These are phyloP conservation scores for Gouania willdenowi DNA, from an alignment of 2,797 vertebrate species.

Conservation along the genomic window DNA sequence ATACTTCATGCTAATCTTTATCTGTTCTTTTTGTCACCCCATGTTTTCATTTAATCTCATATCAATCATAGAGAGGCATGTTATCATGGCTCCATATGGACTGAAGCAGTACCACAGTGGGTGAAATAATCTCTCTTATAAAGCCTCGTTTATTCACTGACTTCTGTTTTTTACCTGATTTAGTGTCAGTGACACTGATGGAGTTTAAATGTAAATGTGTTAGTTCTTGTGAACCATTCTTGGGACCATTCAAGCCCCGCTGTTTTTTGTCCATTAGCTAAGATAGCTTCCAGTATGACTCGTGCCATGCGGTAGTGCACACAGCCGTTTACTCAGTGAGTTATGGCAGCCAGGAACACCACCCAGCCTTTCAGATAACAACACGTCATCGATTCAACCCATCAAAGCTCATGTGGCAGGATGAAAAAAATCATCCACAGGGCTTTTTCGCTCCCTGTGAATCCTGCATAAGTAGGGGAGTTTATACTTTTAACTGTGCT, in stretches of 20 bases:
- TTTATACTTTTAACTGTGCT: conserved; percentile 7
- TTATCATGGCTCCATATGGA: too few species aligned
- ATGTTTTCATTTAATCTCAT: too few species aligned
- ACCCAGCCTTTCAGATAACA: conserved; percentile 43
- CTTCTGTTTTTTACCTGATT: too few species aligned
- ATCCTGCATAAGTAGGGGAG: conserved; percentile 10
- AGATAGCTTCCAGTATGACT: conserved; percentile 40
- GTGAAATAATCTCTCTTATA: too few species aligned
- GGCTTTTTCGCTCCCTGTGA: conserved; percentile 6
- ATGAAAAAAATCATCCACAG: conserved; percentile 1
- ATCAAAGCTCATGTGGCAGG: conserved; percentile 10
- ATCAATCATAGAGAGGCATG: too few species aligned
- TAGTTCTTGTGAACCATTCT: conserved; percentile 28
- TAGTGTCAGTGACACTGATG: conserved; percentile 28
- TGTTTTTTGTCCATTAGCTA: conserved; percentile 29
- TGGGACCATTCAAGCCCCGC: conserved; percentile 5
- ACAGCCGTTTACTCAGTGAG: conserved; percentile 47
- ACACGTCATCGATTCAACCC: conserved; percentile 43
- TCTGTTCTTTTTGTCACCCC: too few species aligned
- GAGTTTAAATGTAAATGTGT: conserved; percentile 15
- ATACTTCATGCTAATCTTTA: too few species aligned
- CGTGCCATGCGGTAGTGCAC: conserved; percentile 37
- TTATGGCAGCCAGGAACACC: conserved; percentile 45
- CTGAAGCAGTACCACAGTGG: too few species aligned
- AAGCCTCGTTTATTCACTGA: too few species aligned